A percentile compares a stretch with the other conserved stretches of the same genome.
Evolutionary conservation across 2,113 vertebrate species (phyloP).

Genomic region (Oenanthe oenanthe): DNA sequence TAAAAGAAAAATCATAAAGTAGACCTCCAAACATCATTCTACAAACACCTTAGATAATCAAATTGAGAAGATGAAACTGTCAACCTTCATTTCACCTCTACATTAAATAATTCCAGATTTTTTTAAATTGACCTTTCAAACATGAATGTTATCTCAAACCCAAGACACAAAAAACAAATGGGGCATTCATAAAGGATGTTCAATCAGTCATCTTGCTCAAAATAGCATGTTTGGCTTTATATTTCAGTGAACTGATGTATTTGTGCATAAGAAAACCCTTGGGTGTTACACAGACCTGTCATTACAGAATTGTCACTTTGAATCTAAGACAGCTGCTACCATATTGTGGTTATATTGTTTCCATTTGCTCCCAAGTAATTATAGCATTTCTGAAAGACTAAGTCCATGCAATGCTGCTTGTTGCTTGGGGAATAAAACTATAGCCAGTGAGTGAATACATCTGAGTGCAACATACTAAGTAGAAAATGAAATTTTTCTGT

Average conservation of each 20-base stretch:
- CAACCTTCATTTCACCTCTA: constrained; percentile 77
- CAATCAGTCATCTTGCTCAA: neutral
- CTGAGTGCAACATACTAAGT: neutral
- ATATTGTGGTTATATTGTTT: neutral
- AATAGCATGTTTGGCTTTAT: neutral
- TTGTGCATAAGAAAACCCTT: neutral
- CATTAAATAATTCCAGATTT: constrained; percentile 75
- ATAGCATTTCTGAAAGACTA: neutral
- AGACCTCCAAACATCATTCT: constrained; percentile 77
- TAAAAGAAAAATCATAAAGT: constrained; percentile 82
- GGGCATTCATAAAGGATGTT: neutral
- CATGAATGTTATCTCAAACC: constrained; percentile 7
- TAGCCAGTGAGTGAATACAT: neutral
- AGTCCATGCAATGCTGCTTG: neutral
- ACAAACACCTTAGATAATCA: constrained; percentile 76
- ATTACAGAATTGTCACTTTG: constrained; percentile 40
- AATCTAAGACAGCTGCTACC: constrained; percentile 31
- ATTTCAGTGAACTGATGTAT: neutral
- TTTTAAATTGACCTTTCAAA: constrained; percentile 70
- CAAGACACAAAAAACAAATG: constrained; percentile 5
- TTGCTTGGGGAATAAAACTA: neutral
- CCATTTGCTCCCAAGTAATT: neutral
- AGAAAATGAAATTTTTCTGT: neutral
- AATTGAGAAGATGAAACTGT: constrained; percentile 70
- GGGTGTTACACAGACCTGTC: constrained; percentile 21